Percentiles rank a stretch among this genome's conserved stretches.
Evolutionary conservation across 2,888 invertebrate genomes (phyloP).

Genomic region (Heliconius charithonia): DNA sequence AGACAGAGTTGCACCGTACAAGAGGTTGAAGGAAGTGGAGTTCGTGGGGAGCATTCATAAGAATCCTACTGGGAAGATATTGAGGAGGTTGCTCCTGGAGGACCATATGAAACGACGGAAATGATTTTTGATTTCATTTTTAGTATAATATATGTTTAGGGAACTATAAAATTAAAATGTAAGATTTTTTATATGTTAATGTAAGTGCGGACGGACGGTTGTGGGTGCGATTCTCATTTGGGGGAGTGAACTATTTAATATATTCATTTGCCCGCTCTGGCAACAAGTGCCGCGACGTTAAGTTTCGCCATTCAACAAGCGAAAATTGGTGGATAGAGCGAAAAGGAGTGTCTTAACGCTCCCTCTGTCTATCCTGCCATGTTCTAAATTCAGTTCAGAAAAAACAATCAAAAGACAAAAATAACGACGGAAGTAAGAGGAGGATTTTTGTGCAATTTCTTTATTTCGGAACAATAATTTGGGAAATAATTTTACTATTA

Average conservation of each 20-base stretch:
- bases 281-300: neutral
- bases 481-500: too few relatives aligned
- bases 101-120: constrained; percentile 44
- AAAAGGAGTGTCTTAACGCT: too few relatives aligned
- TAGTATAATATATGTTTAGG: too few relatives aligned
- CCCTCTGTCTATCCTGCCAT: too few relatives aligned
- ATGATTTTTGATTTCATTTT: neutral
- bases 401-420: too few relatives aligned
- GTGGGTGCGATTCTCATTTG: neutral
- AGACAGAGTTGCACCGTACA: constrained; percentile 89
- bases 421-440: too few relatives aligned
- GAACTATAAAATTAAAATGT: too few relatives aligned
- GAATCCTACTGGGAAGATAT: constrained; percentile 90
- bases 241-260: neutral
- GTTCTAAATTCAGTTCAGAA: too few relatives aligned
- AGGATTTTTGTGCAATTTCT: too few relatives aligned
- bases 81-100: constrained; percentile 84
- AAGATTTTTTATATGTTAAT: too few relatives aligned
- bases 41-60: constrained; percentile 89
- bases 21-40: constrained; percentile 87
- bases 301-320: neutral
- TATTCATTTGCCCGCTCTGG: neutral
- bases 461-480: too few relatives aligned
- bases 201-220: neutral
- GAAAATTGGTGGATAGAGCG: too few relatives aligned